These are phyloP conservation scores for Temnothorax longispinosus DNA, from an alignment of 1,140 invertebrate genomes.

Conservation along the genomic window DNA sequence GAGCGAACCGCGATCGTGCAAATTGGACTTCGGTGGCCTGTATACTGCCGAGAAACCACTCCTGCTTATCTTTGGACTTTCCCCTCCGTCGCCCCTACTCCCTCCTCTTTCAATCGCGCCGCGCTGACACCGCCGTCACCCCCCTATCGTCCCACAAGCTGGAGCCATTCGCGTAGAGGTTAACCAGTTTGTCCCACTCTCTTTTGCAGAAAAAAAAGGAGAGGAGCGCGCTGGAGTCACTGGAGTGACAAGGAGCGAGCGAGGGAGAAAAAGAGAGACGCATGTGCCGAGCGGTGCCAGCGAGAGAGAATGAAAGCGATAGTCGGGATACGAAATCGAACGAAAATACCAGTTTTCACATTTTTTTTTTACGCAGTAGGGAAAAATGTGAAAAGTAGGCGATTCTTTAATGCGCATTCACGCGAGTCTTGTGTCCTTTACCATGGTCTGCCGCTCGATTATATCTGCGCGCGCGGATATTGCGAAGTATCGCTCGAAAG, in stretches of 20 bases:
- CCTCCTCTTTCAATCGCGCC: slow-evolving; percentile 16
- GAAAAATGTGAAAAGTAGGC: slow-evolving; percentile 50
- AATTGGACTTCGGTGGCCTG: slow-evolving; percentile 70
- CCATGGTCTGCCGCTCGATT: not conserved
- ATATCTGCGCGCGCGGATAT: slow-evolving; percentile 1
- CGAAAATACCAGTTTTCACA: slow-evolving; percentile 33
- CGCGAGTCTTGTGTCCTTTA: slow-evolving; percentile 2
- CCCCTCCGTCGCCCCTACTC: slow-evolving; percentile 76
- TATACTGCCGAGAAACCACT: slow-evolving; percentile 71
- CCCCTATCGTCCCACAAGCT: slow-evolving; percentile 67
- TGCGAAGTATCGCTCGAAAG: slow-evolving; percentile 25
- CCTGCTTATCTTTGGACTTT: slow-evolving; percentile 85
- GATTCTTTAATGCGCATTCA: slow-evolving; percentile 37
- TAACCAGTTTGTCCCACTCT: slow-evolving; percentile 86
- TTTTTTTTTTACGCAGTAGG: slow-evolving; percentile 3
- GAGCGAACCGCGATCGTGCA: slow-evolving; percentile 59
- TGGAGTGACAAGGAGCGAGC: not conserved
- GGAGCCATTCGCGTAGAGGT: slow-evolving; percentile 78
- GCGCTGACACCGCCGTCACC: slow-evolving; percentile 51
- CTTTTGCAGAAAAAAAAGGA: slow-evolving; percentile 77
- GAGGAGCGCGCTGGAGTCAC: slow-evolving; percentile 28
- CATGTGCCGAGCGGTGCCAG: not conserved
- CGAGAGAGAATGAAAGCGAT: slow-evolving; percentile 59
- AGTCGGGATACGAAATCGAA: slow-evolving; percentile 47
- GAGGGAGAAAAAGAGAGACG: slow-evolving; percentile 12